Conservation (phyloP, 2,113 vertebrate species). For the Rana temporaria region DNA sequence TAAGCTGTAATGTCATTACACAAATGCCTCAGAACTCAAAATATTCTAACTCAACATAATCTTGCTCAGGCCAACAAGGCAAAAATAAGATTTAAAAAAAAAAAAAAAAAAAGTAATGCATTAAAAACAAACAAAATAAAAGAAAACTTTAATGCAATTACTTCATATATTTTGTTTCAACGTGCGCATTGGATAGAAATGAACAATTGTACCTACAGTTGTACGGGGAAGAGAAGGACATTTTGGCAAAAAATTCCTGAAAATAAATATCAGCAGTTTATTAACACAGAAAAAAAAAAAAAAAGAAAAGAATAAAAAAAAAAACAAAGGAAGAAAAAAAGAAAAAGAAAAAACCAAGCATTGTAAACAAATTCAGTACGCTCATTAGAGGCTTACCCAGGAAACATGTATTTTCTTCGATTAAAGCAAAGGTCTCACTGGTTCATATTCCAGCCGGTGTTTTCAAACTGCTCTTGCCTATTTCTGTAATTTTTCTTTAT, state of each 20-base stretch:
- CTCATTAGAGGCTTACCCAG: slow-evolving; percentile 31
- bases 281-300: slow-evolving; percentile 77
- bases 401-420: slow-evolving; percentile 37
- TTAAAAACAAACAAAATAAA: slow-evolving; percentile 67
- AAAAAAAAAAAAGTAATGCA: slow-evolving; percentile 68
- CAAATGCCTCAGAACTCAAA: slow-evolving; percentile 64
- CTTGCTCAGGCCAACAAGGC: slow-evolving; percentile 63
- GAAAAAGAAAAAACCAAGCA: slow-evolving; percentile 61
- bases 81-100: slow-evolving; percentile 59
- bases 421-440: slow-evolving; percentile 34
- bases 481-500: slow-evolving; percentile 1
- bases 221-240: slow-evolving; percentile 87
- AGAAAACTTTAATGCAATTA: slow-evolving; percentile 68
- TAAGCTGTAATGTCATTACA: slow-evolving; percentile 43
- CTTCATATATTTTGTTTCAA: slow-evolving; percentile 71
- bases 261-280: slow-evolving; percentile 91
- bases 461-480: slow-evolving; percentile 33
- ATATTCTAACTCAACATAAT: slow-evolving; percentile 85
- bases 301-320: slow-evolving; percentile 71
- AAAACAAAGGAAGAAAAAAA: slow-evolving; percentile 72
- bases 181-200: slow-evolving; percentile 87
- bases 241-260: slow-evolving; percentile 89
- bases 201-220: slow-evolving; percentile 93
- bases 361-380: not conserved
- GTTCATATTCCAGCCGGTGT: slow-evolving; percentile 37